Evolutionary conservation across 1,140 invertebrate species (phyloP).

Genomic region (Drosophila lini): DNA sequence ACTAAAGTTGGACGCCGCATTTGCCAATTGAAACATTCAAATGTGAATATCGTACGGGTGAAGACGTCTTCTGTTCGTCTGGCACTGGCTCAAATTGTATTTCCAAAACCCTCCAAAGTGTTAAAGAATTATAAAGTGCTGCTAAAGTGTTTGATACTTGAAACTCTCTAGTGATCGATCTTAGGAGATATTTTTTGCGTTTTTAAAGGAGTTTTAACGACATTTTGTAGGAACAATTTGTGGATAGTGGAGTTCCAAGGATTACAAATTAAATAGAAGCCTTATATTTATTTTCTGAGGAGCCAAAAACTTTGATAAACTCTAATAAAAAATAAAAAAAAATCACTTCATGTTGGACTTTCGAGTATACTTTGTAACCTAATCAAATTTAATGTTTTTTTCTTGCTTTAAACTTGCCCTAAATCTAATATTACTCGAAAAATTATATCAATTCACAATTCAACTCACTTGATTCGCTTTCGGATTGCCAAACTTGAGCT

Average conservation of each 20-base stretch:
- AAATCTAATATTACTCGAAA: not conserved
- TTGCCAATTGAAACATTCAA: slow-evolving; percentile 84
- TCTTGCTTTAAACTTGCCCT: slow-evolving; percentile 20
- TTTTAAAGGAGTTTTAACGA: slow-evolving; percentile 13
- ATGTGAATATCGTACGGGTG: slow-evolving; percentile 84
- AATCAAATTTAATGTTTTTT: not conserved
- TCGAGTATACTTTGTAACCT: not conserved
- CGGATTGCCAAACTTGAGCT: slow-evolving; percentile 24
- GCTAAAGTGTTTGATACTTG: slow-evolving; percentile 21
- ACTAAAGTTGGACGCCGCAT: slow-evolving; percentile 83
- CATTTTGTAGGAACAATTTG: slow-evolving; percentile 8
- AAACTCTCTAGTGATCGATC: slow-evolving; percentile 38
- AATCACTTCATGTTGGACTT: slow-evolving; percentile 43
- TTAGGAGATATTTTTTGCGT: slow-evolving; percentile 3
- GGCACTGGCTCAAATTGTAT: slow-evolving; percentile 64
- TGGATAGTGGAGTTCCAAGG: slow-evolving; percentile 14
- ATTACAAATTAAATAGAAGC: slow-evolving; percentile 13
- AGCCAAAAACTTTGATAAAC: not conserved
- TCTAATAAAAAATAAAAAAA: not conserved
- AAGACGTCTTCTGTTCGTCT: slow-evolving; percentile 82
- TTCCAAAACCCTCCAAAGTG: slow-evolving; percentile 45
- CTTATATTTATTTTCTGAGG: slow-evolving; percentile 14
- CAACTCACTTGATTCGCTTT: slow-evolving; percentile 15
- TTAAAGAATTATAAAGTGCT: slow-evolving; percentile 25
- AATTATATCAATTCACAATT: slow-evolving; percentile 6